Evolutionary conservation across 1,140 invertebrate species (phyloP).

Genomic region (Tetragonula clypearis): DNA sequence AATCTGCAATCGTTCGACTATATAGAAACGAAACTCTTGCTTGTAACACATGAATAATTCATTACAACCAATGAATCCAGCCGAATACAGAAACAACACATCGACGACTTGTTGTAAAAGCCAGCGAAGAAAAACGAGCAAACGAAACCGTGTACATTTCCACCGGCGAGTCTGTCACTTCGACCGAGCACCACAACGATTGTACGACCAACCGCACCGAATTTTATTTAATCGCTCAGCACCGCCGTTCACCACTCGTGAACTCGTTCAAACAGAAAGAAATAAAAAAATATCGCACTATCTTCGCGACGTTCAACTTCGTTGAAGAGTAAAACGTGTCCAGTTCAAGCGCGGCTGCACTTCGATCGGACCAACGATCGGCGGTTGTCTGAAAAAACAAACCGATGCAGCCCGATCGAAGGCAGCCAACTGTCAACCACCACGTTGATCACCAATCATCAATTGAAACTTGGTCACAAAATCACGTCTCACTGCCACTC

Average conservation of each 20-base stretch:
- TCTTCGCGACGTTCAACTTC: conserved; percentile 61
- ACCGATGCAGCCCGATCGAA: conserved; percentile 58
- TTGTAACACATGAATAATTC: no score
- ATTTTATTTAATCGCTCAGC: background rate
- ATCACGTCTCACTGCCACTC: background rate
- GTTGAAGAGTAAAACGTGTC: conserved; percentile 59
- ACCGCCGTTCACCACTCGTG: background rate
- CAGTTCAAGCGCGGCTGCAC: conserved; percentile 72
- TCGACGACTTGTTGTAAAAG: background rate
- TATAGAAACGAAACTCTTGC: background rate
- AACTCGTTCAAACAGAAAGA: background rate
- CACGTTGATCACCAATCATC: conserved; percentile 4
- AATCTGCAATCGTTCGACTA: background rate
- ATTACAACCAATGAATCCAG: background rate
- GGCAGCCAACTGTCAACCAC: conserved; percentile 60
- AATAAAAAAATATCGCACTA: conserved; percentile 61
- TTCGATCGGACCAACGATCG: conserved; percentile 59
- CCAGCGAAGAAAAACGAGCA: background rate
- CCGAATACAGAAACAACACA: background rate
- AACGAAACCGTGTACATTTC: background rate
- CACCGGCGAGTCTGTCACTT: conserved; percentile 16
- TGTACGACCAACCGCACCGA: background rate
- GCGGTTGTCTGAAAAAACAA: background rate
- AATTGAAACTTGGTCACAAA: background rate
- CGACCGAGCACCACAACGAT: background rate